Conservation (phyloP, 1,140 invertebrate species). For the Drosophila eugracilis region DNA sequence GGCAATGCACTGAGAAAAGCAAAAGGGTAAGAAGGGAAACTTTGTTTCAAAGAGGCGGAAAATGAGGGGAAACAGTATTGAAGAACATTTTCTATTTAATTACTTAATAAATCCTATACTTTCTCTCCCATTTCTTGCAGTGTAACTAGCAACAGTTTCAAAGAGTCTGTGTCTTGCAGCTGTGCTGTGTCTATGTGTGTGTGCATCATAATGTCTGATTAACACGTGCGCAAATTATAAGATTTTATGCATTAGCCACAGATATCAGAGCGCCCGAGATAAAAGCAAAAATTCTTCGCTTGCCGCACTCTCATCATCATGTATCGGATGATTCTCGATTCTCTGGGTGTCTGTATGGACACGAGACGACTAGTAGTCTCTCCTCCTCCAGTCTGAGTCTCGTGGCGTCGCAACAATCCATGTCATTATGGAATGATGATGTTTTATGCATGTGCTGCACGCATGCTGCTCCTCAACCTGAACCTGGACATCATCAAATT, state of each 20-base stretch:
- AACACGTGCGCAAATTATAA: slow-evolving; percentile 83
- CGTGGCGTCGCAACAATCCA: slow-evolving; percentile 6
- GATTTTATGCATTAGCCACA: slow-evolving; percentile 83
- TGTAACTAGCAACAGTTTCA: slow-evolving; percentile 23
- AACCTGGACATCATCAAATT: slow-evolving; percentile 35
- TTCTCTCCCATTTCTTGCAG: background rate
- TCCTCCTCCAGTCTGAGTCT: slow-evolving; percentile 36
- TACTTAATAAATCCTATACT: too few relatives aligned
- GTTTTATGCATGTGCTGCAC: slow-evolving; percentile 73
- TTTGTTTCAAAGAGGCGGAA: too few relatives aligned
- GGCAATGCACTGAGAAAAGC: slow-evolving; percentile 4
- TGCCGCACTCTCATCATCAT: slow-evolving; percentile 65
- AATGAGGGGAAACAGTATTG: too few relatives aligned
- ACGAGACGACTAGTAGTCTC: background rate
- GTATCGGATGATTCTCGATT: slow-evolving; percentile 5
- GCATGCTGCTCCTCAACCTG: slow-evolving; percentile 58
- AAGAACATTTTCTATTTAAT: too few relatives aligned
- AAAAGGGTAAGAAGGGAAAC: background rate
- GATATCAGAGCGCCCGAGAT: slow-evolving; percentile 71
- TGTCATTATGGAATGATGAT: slow-evolving; percentile 63
- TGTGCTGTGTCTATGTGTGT: slow-evolving; percentile 40
- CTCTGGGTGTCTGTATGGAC: background rate
- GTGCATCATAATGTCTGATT: slow-evolving; percentile 78
- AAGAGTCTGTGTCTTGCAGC: slow-evolving; percentile 47
- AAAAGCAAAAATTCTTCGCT: slow-evolving; percentile 72